Percentiles rank a stretch among this genome's conserved stretches.
Evolutionary conservation across 2,113 vertebrate species (phyloP).

Genomic region (Glaucidium brasilianum): DNA sequence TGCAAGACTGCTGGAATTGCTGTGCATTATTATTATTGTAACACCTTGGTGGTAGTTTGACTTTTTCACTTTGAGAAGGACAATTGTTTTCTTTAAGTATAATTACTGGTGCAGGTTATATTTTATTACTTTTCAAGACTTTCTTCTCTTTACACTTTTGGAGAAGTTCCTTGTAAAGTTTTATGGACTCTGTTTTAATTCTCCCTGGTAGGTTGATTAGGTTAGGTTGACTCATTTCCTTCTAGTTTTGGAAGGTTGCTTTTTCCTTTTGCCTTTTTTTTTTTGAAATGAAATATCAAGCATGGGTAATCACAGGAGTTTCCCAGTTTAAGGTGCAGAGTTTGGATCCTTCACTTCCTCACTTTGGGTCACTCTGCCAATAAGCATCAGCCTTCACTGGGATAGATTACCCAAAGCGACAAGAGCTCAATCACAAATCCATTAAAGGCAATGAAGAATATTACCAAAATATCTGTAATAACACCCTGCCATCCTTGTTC

Average conservation of each 20-base stretch:
- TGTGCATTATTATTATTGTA: constrained; percentile 2
- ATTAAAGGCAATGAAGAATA: neutral
- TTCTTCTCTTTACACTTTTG: constrained; percentile 6
- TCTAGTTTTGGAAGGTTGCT: neutral
- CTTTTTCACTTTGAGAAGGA: neutral
- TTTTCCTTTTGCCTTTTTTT: neutral
- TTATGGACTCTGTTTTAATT: constrained; percentile 13
- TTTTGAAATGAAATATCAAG: neutral
- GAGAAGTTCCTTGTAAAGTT: constrained; percentile 3
- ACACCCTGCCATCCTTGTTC: neutral
- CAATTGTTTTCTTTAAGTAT: neutral
- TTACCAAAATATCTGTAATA: neutral
- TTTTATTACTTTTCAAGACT: constrained; percentile 33
- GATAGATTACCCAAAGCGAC: neutral
- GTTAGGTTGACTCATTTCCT: neutral
- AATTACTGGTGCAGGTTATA: neutral
- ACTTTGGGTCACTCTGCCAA: neutral
- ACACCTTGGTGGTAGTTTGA: neutral
- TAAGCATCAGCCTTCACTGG: neutral
- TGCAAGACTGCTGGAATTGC: neutral
- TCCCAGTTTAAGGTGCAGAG: neutral
- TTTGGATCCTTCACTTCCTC: neutral
- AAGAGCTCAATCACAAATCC: neutral
- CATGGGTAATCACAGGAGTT: neutral
- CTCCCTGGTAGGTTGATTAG: neutral